Evolutionary conservation across 2,797 vertebrate genomes (phyloP).

Genomic region (Sphenodon punctatus): DNA sequence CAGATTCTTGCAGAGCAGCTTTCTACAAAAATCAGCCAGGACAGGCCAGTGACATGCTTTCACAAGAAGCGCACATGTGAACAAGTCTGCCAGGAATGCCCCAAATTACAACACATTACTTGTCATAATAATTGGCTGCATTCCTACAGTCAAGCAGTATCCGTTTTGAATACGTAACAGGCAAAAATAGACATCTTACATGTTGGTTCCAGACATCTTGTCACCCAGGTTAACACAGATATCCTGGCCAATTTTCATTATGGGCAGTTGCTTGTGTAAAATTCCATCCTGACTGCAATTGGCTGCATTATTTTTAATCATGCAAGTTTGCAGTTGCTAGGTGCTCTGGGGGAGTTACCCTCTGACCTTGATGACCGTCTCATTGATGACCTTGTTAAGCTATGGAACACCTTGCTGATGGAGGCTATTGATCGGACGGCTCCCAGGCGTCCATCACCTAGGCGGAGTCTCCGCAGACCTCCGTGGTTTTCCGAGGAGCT

Average conservation of each 20-base stretch:
- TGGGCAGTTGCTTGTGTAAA: not conserved
- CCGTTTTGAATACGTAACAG: not conserved
- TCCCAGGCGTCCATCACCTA: no score
- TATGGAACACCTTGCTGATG: no score
- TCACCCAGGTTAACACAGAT: not conserved
- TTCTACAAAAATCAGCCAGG: constrained; percentile 26
- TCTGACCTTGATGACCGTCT: no score
- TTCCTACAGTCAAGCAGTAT: not conserved
- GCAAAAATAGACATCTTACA: not conserved
- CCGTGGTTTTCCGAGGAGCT: no score
- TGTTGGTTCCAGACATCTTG: constrained; percentile 8
- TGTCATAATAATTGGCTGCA: constrained; percentile 41
- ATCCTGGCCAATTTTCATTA: not conserved
- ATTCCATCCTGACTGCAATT: not conserved
- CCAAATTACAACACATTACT: constrained; percentile 51
- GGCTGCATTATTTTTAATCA: not conserved
- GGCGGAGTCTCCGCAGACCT: no score
- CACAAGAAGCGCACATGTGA: constrained; percentile 47
- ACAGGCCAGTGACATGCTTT: constrained; percentile 39
- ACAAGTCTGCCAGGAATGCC: constrained; percentile 47
- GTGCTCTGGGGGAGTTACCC: no score
- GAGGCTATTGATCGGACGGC: no score
- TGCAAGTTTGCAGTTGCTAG: no score
- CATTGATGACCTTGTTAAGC: no score
- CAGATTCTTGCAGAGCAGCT: constrained; percentile 47